A percentile compares a stretch with the other conserved stretches of the same genome.
Evolutionary conservation across 2,888 invertebrate species (phyloP).

Genomic region (Phyllotreta striolata): DNA sequence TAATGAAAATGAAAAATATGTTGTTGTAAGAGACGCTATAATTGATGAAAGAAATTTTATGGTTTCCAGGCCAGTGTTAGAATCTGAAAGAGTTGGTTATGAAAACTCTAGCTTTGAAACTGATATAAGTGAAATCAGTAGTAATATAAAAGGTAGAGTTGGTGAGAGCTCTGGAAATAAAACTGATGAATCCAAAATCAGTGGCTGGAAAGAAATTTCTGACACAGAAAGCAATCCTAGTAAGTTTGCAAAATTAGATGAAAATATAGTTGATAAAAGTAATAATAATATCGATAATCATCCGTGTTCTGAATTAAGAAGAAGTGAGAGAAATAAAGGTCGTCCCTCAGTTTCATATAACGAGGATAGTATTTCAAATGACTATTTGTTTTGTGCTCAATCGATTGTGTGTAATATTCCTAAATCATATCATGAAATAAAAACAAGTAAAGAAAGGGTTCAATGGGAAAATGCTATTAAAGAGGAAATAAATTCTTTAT

Average conservation of each 20-base stretch:
- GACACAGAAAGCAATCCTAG: too few relatives aligned
- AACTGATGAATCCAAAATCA: neutral
- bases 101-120: neutral
- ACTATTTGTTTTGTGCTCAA: too few relatives aligned
- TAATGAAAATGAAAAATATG: slow-evolving; percentile 47
- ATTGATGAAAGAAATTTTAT: slow-evolving; percentile 46
- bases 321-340: too few relatives aligned
- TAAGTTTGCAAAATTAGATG: too few relatives aligned
- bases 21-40: slow-evolving; percentile 52
- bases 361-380: neutral
- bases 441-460: neutral
- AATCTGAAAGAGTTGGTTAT: neutral
- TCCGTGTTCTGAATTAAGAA: too few relatives aligned
- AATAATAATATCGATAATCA: neutral
- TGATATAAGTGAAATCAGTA: too few relatives aligned
- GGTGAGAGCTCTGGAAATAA: neutral
- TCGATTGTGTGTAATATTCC: neutral
- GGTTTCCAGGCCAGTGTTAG: neutral
- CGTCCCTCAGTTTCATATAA: neutral
- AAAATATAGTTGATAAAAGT: neutral
- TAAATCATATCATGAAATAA: neutral
- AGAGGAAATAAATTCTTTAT: neutral
- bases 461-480: neutral
- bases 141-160: too few relatives aligned
- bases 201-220: neutral